phyloP scores from a whole-genome alignment of 2,113 vertebrate species.

The Nematolebias whitei region DNA sequence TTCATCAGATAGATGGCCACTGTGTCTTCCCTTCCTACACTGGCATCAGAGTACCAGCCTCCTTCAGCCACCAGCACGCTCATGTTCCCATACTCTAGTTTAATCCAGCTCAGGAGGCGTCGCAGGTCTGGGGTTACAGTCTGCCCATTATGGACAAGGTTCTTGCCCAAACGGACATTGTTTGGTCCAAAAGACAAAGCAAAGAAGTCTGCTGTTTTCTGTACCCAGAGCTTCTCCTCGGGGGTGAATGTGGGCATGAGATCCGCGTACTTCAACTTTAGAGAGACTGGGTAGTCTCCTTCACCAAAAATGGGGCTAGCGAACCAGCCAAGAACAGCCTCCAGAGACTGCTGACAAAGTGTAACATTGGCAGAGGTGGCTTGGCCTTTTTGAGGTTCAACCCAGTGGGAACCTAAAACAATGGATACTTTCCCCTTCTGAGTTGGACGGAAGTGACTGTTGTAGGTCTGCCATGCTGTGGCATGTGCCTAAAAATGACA shows the following conservation, averaged over 20 bases:
- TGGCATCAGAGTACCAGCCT: slow-evolving; percentile 91
- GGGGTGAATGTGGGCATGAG: slow-evolving; percentile 83
- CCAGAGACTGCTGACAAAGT: slow-evolving; percentile 88
- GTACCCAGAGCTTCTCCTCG: slow-evolving; percentile 83
- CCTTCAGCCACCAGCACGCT: slow-evolving; percentile 89
- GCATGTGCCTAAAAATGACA: slow-evolving; percentile 87
- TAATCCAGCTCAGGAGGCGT: slow-evolving; percentile 88
- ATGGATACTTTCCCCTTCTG: slow-evolving; percentile 91
- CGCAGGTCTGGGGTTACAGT: slow-evolving; percentile 85
- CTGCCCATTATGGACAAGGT: slow-evolving; percentile 81
- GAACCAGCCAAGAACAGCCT: slow-evolving; percentile 92
- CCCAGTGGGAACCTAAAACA: slow-evolving; percentile 93
- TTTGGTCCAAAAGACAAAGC: slow-evolving; percentile 95
- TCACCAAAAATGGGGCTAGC: slow-evolving; percentile 88
- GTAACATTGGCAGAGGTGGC: slow-evolving; percentile 69
- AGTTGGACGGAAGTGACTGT: slow-evolving; percentile 80
- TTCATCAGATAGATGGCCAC: slow-evolving; percentile 91
- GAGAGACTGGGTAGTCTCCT: slow-evolving; percentile 87
- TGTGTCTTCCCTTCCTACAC: slow-evolving; percentile 89
- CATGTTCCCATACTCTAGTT: slow-evolving; percentile 87
- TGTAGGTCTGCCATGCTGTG: slow-evolving; percentile 90
- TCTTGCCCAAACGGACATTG: slow-evolving; percentile 83
- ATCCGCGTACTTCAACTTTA: slow-evolving; percentile 74
- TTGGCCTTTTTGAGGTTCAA: slow-evolving; percentile 84
- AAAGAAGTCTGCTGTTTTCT: slow-evolving; percentile 92